Base-by-base conservation (phyloP, 1,140 invertebrate genomes). In the Lordiphosa mommai region DNA sequence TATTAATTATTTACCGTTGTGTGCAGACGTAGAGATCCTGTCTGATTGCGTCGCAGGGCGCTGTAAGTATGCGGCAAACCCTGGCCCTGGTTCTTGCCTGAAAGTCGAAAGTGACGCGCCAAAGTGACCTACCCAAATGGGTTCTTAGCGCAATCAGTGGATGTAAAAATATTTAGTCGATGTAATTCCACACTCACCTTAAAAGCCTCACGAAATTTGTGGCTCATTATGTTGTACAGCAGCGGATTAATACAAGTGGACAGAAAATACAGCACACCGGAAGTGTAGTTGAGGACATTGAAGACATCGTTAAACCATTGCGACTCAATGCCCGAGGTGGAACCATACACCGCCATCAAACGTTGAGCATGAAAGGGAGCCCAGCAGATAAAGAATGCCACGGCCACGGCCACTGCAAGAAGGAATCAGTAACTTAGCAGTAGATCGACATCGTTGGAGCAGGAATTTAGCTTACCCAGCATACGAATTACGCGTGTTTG, bases 331-430 rank as follows among this genome's bases (percentile, higher is more conserved):
- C 43, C 89, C 41, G 60, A 59, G 6, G 77, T 41, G 12, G 61
- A 77, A 16, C 92, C 93, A 55, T 95, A 95, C 4, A 95, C 92
- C 0, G 94, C 94, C 14, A 95, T 90, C 4, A 97, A 88, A 6
- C 95, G 90, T 80, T 99, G 97, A 0, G 95, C 93, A 85, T 98
- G 97, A 88, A 98, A 98, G 2, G 97, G 97, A 0, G 96, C 96
- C 96, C 96, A 99, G 89, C 96, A 98, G 9, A 97, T 91, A 89
- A 98, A 98, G 89, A 99, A 99, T 0, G 96, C 94, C 1, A 96
- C 93, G 0, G 98, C 97, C 1, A 99, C 97, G 27, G 96, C 96
- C 74, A 98, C 97, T 98, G 92, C 2, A 34, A 51, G 5, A 30
- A 14, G 12, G 34, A 52, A 48, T 2, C 4, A 33, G 43, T 27